These are phyloP conservation scores for Drosophila macrospina DNA, from an alignment of 2,888 invertebrate genomes.

Conservation along the genomic window DNA sequence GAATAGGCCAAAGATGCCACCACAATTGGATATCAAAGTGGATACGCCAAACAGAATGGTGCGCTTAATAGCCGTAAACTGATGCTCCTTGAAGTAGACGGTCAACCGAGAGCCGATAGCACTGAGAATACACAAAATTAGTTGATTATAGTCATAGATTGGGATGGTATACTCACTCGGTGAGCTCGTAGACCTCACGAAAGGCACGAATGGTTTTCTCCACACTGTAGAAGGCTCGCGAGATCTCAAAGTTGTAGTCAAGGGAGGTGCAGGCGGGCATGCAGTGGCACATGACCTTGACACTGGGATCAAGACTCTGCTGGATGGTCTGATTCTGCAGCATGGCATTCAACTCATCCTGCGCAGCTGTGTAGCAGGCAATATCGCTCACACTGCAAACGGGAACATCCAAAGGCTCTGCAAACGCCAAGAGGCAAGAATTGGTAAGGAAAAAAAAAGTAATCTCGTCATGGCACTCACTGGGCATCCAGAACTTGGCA, in stretches of 20 bases:
- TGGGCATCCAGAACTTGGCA: constrained; percentile 90
- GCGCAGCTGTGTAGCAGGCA: constrained; percentile 82
- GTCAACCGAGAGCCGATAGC: constrained; percentile 87
- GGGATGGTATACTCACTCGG: constrained; percentile 68
- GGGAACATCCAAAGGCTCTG: constrained; percentile 82
- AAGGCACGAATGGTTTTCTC: constrained; percentile 73
- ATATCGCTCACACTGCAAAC: constrained; percentile 83
- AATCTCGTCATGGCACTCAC: constrained; percentile 55
- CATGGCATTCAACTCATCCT: constrained; percentile 72
- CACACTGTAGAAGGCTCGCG: constrained; percentile 75
- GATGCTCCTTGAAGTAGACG: constrained; percentile 90
- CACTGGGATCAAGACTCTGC: constrained; percentile 59
- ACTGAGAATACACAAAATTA: constrained; percentile 78
- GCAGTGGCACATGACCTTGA: constrained; percentile 80
- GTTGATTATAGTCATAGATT: neutral
- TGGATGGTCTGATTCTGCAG: constrained; percentile 80
- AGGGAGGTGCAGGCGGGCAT: constrained; percentile 84
- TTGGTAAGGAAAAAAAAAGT: neutral
- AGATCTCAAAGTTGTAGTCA: constrained; percentile 84
- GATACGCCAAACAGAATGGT: constrained; percentile 89
- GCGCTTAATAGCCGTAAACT: constrained; percentile 89
- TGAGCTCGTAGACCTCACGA: constrained; percentile 80
- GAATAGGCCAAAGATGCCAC: constrained; percentile 87
- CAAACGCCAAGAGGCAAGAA: neutral
- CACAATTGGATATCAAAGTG: constrained; percentile 89